Base-by-base conservation (phyloP, 2,797 vertebrate species). In the Tokudaia muenninki region DNA sequence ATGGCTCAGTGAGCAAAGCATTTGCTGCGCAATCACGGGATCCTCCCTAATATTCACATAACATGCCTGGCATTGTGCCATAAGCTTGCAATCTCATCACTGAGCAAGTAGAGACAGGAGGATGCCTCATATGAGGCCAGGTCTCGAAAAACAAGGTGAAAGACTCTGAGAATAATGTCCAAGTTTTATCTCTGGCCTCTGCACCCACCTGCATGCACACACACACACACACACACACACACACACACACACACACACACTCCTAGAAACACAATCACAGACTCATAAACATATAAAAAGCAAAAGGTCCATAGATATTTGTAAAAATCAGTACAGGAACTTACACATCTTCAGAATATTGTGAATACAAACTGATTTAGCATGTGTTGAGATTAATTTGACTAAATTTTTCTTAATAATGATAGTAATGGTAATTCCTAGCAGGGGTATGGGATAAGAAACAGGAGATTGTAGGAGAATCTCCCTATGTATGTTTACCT, bases 391-490 rank as follows among this genome's bases (percentile, higher is more conserved):
- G 31, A 91, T 79, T 44, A 77, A 72, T 6, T 31, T 91, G 57
- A 87, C 37, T 77, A 89, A 17, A 70, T 92, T 91, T 96, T 91
- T 88, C 52, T 78, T 86, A 55, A 77, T 52, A 79, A 59, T 87
- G 57, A 44, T 6, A 61, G 29, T 55, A 83, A 79, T 16, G 44
- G 47, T 82, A 52, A 82, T 41, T 92, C 34, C 52, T 12, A 83
- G 19, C 52, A 59, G 34, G 50, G 1, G 3, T 79, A 7, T 83
- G 5, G 14, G 77, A 79, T 61, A 63, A 75, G 29, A 41, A 86
- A 29, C 47, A 81, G 16, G 13, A 21, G 67, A 87, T 14, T 89
- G 8, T 79, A 34, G 55, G n/a, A 82, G 86, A 93, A 79, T 72
- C 8, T 87, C 50, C 67, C 67, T 57, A 37, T 13, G 12, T 57